These are phyloP conservation scores for Sceloporus undulatus DNA, from an alignment of 2,113 vertebrate genomes.

Conservation along the genomic window DNA sequence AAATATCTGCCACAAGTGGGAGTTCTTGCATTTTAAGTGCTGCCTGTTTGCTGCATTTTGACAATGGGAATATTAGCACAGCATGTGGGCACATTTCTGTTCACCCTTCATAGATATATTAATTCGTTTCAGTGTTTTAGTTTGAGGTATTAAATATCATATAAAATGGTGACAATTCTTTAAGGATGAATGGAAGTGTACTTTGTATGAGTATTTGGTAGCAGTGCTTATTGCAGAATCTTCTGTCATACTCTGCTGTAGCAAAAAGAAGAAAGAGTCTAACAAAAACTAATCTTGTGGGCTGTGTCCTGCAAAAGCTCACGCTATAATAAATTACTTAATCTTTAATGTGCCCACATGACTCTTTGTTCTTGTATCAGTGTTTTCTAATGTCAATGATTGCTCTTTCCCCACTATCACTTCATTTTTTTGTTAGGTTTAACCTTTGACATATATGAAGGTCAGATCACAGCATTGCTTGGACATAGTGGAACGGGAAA, in stretches of 20 bases:
- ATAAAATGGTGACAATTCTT: accelerated
- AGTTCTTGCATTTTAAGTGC: slow-evolving; percentile 20
- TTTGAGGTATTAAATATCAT: background rate
- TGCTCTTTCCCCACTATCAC: accelerated
- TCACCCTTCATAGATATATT: background rate
- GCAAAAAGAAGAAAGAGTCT: background rate
- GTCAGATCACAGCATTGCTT: slow-evolving; percentile 95
- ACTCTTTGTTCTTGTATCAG: background rate
- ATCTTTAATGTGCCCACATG: background rate
- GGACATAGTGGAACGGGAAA: slow-evolving; percentile 97
- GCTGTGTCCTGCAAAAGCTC: too few relatives aligned
- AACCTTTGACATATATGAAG: slow-evolving; percentile 96
- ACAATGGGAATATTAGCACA: background rate
- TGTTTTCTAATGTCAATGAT: accelerated
- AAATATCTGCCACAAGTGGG: background rate
- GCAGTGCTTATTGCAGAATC: background rate
- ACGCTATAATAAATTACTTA: background rate
- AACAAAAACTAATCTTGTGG: background rate
- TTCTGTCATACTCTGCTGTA: background rate
- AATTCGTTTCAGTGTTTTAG: slow-evolving; percentile 29
- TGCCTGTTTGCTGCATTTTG: background rate
- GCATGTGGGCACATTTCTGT: background rate
- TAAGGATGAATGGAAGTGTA: background rate
- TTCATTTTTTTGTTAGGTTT: slow-evolving; percentile 78
- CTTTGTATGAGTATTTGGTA: slow-evolving; percentile 6